Evolutionary conservation across 1,140 invertebrate genomes (phyloP), one percentile per base, ranked within the genome.

Genomic region (Drosophila sproati): DNA sequence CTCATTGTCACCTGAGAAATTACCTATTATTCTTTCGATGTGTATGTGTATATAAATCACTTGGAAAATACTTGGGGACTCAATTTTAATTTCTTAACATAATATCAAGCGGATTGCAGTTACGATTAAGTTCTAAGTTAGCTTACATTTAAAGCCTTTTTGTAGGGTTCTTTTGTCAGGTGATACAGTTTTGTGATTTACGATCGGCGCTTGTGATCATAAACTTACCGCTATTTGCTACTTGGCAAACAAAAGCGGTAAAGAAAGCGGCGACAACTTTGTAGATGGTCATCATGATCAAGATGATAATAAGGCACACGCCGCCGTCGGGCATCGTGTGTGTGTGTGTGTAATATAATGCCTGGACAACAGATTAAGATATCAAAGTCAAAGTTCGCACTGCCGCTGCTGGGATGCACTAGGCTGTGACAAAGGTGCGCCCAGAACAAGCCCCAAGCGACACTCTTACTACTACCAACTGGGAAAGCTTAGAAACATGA

Each of bases 341-440:
- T n/a, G 39, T 47, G 31, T 28, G 29, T 60, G 64, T 70, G 72
- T 83, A 88, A 88, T 76, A 83, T 78, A 80, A 88, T 89, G 85
- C 83, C 80, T 35, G 54, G 60, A 52, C 57, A 50, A 75, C 61
- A 83, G 80, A 88, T 88, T 83, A 83, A 88, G 83, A 88, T 88
- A 88, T 88, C 83, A 88, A 88, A 88, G 83, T 83, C 80, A 86
- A 85, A 86, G 77, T 86, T 85, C 78, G 82, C 60, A 77, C 72
- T 78, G 81, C 81, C 83, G 83, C 77, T 51, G 45, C 45, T 51
- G 8, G 41, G 73, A 87, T 88, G 85, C 83, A 88, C 73, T 63
- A 76, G 73, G 55, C 85, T 89, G 77, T 89, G 80, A 88, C 83
- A 80, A 82, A 86, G 78, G 63, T 67, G 63, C 56, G 60, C 73